A percentile compares a stretch with the other conserved stretches of the same genome.
Evolutionary conservation across 1,140 invertebrate genomes (phyloP).

Genomic region (Drosophila elegans): DNA sequence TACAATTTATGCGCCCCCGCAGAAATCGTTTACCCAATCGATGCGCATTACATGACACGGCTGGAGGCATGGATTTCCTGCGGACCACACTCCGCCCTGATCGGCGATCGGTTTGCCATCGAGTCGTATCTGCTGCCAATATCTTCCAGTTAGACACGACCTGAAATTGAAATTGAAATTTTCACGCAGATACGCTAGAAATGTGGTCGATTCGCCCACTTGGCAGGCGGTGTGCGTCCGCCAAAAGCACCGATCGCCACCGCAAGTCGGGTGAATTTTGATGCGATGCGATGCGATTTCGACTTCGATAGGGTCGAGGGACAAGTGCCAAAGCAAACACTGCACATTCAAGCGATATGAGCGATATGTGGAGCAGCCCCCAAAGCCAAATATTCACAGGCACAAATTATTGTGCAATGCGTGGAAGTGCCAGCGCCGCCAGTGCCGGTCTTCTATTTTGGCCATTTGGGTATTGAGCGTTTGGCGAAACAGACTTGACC

Average conservation of each 20-base stretch:
- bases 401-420: slow-evolving; percentile 44
- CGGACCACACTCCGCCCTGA: slow-evolving; percentile 5
- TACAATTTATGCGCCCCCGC: slow-evolving; percentile 60
- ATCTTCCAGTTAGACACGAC: slow-evolving; percentile 66
- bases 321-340: slow-evolving; percentile 24
- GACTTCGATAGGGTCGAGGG: slow-evolving; percentile 53
- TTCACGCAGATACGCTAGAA: slow-evolving; percentile 45
- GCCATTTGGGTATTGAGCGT: slow-evolving; percentile 19
- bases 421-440: background rate
- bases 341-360: slow-evolving; percentile 41
- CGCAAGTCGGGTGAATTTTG: slow-evolving; percentile 65
- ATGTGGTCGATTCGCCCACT: slow-evolving; percentile 63
- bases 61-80: slow-evolving; percentile 19
- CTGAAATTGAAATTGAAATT: slow-evolving; percentile 57
- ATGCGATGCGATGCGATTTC: slow-evolving; percentile 53
- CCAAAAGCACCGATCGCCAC: slow-evolving; percentile 45
- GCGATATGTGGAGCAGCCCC: slow-evolving; percentile 60
- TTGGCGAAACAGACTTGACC: slow-evolving; percentile 1
- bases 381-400: slow-evolving; percentile 20
- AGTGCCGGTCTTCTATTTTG: slow-evolving; percentile 29
- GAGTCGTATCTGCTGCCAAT: slow-evolving; percentile 31
- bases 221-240: slow-evolving; percentile 64
- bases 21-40: slow-evolving; percentile 66
- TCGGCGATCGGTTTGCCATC: slow-evolving; percentile 30
- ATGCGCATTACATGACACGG: slow-evolving; percentile 51